A percentile compares a stretch with the other conserved stretches of the same genome.
Conservation (phyloP, 2,113 vertebrate species). For the Piliocolobus tephrosceles region DNA sequence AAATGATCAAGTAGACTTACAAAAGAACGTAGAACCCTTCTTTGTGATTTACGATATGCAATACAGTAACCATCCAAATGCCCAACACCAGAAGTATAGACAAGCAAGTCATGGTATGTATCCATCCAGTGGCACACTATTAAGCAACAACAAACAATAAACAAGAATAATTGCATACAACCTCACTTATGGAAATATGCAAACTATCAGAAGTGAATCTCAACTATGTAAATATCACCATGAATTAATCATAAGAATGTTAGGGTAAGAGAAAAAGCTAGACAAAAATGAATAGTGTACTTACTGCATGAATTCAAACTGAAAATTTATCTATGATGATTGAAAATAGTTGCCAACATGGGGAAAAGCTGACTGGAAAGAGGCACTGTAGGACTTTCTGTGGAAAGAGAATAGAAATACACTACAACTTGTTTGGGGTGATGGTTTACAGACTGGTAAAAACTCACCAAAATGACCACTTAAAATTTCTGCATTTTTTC, state of each 20-base stretch:
- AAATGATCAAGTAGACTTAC: neutral
- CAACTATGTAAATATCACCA: neutral
- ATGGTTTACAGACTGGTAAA: neutral
- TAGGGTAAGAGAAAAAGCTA: neutral
- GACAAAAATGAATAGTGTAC: neutral
- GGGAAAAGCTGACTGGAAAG: neutral
- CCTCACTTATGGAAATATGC: neutral
- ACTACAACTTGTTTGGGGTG: neutral
- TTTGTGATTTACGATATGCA: neutral
- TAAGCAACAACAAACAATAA: neutral
- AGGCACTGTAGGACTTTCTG: neutral
- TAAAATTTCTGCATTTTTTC: constrained; percentile 64
- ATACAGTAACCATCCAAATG: neutral
- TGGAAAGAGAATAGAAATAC: neutral
- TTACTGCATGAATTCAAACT: neutral
- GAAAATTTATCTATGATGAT: neutral
- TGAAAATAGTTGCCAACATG: neutral
- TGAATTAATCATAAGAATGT: neutral
- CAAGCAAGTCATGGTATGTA: neutral
- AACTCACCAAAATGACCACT: constrained; percentile 42
- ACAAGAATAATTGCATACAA: neutral
- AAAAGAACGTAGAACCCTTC: neutral
- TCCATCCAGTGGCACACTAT: neutral
- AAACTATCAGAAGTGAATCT: neutral
- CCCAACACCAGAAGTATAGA: neutral